Conservation (phyloP, 1,140 invertebrate species). For the Trigoniulus corallinus region DNA sequence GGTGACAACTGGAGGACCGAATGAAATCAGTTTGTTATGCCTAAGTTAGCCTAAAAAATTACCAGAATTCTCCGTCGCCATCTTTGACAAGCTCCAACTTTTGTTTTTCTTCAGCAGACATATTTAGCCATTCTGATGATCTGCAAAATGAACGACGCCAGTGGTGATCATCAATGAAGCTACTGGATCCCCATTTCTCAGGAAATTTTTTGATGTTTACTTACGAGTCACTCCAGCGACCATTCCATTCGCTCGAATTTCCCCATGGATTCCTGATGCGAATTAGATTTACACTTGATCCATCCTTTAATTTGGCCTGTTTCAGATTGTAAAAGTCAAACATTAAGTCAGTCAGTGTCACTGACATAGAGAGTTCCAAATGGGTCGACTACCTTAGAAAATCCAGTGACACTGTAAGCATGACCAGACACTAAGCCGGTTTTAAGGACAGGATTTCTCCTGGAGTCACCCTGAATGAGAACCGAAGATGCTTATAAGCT, state of each 20-base stretch:
- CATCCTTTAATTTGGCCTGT: too few species aligned
- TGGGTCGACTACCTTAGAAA: not conserved
- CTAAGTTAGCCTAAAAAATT: conserved; percentile 15
- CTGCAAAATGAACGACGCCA: not conserved
- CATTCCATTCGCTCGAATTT: conserved; percentile 45
- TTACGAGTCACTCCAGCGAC: conserved; percentile 43
- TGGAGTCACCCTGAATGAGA: not conserved
- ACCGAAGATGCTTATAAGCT: too few species aligned
- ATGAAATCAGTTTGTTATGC: not conserved
- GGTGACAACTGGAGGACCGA: not conserved
- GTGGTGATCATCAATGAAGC: too few species aligned
- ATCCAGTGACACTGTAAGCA: conserved; percentile 48
- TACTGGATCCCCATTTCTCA: too few species aligned
- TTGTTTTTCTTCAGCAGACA: conserved; percentile 36
- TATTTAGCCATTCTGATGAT: not conserved
- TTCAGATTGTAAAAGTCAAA: too few species aligned
- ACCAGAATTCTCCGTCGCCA: conserved; percentile 52
- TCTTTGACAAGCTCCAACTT: conserved; percentile 39
- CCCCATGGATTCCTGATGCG: conserved; percentile 46
- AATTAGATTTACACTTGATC: conserved; percentile 9
- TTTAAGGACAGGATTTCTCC: conserved; percentile 8
- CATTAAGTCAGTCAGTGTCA: too few species aligned
- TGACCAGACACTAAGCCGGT: conserved; percentile 47
- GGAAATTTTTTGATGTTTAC: too few species aligned
- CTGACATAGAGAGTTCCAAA: too few species aligned